Evolutionary conservation across 2,888 invertebrate genomes (phyloP), one percentile per base, ranked within the genome.

Genomic region (Agrilus biguttatus): DNA sequence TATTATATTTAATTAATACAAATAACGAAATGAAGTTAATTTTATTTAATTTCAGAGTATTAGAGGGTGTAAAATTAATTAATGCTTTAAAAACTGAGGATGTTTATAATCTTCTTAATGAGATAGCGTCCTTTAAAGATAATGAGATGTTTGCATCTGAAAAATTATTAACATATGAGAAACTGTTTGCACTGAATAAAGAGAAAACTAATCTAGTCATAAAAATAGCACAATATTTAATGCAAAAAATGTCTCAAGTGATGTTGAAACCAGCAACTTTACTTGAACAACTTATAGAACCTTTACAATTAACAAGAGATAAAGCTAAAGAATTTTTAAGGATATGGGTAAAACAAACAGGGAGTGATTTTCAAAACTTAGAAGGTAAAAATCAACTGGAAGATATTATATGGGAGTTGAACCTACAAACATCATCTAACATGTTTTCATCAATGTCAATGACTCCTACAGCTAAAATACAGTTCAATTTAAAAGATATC

Each of bases 291-390:
- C 55, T 75, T 14, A 60, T 66, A 2, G 70, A 73, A 13, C 61
- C 65, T 45, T 55, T 75, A 2, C 62, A 68, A 42, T 54, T 76
- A 32, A 59, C 67, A 44, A 61, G 66, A 36, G 69, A 70, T 46
- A 75, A 74, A 60, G 69, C 73, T 32, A 71, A 73, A 54, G 66
- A 68, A 19, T 74, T 75, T 48, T 61, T 72, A 5, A 69, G 70
- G 42, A 49, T 69, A 8, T 76, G 75, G 75, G 69, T 71, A 1
- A 63, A 65, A 33, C 63, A 68, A 47, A 70, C 71, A 1, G 72
- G 72, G 49, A 64, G 67, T 6, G 67, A 74, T 47, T 66, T 74
- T 50, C 67, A 68, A 37, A 70, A 72, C 54, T 61, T 74, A 49
- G 61, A 65, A 45, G 59, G 58, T 45, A 63, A 57, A 14, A 66